Evolutionary conservation across 2,113 vertebrate genomes (phyloP).

Genomic region (Trinectes maculatus): DNA sequence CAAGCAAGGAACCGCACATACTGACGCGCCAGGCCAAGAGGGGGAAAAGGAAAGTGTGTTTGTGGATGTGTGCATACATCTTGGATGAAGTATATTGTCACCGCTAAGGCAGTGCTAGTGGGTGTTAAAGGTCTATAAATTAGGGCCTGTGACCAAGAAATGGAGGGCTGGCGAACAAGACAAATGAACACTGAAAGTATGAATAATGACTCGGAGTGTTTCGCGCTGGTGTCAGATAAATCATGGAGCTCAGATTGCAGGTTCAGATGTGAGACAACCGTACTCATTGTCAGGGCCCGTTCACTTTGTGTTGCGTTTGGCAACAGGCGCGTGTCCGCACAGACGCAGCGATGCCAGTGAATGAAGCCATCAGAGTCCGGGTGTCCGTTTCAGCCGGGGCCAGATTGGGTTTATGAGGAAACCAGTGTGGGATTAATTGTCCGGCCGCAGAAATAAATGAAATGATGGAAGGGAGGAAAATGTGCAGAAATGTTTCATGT

Average conservation of each 20-base stretch:
- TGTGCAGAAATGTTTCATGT: constrained; percentile 56
- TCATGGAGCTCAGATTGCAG: constrained; percentile 48
- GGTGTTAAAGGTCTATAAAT: constrained; percentile 71
- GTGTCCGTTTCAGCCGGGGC: constrained; percentile 42
- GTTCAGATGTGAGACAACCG: constrained; percentile 57
- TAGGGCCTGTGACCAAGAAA: constrained; percentile 44
- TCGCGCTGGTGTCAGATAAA: constrained; percentile 47
- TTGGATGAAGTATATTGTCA: constrained; percentile 59
- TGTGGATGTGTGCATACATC: constrained; percentile 53
- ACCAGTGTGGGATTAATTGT: constrained; percentile 60
- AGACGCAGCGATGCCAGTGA: constrained; percentile 55
- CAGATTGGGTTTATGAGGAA: constrained; percentile 58
- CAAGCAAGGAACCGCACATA: constrained; percentile 75
- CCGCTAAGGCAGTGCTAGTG: constrained; percentile 54
- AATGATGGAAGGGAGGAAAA: constrained; percentile 69
- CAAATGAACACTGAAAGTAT: constrained; percentile 53
- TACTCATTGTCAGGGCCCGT: constrained; percentile 60
- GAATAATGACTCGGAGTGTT: constrained; percentile 43
- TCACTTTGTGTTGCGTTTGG: constrained; percentile 70
- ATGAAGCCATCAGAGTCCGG: constrained; percentile 55
- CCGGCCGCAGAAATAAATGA: constrained; percentile 56
- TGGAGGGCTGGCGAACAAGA: constrained; percentile 37
- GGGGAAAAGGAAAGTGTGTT: constrained; percentile 67
- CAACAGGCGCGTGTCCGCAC: constrained; percentile 43
- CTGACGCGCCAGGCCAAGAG: constrained; percentile 70